Percentiles rank a stretch among this genome's conserved stretches.
Evolutionary conservation across 2,888 invertebrate species (phyloP).

Genomic region (Drosophila peninsularis): DNA sequence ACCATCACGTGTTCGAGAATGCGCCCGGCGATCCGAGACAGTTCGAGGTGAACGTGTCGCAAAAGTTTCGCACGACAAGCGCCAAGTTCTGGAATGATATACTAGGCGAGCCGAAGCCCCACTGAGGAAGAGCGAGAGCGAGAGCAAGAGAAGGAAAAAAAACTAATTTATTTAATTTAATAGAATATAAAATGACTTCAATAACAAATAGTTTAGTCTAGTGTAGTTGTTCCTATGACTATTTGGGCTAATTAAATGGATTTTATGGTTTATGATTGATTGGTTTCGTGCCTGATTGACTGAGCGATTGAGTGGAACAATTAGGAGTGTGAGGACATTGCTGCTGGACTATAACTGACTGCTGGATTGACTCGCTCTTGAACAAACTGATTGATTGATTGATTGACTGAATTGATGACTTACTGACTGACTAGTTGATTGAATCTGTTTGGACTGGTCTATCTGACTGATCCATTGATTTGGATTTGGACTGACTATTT

Average conservation of each 20-base stretch:
- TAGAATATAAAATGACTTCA: not conserved
- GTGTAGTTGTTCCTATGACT: too few relatives aligned
- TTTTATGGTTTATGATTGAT: not conserved
- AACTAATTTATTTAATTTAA: not conserved
- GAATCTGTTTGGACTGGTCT: not conserved
- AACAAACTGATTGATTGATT: not conserved
- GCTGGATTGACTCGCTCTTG: not conserved
- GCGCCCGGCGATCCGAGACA: slow-evolving; percentile 12
- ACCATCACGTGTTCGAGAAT: slow-evolving; percentile 80
- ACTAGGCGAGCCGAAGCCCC: slow-evolving; percentile 38
- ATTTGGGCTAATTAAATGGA: not conserved
- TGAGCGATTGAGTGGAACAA: too few relatives aligned
- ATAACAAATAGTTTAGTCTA: too few relatives aligned
- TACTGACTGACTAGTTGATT: not conserved
- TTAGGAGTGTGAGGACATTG: not conserved
- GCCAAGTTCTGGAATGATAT: slow-evolving; percentile 77
- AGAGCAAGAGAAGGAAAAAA: not conserved
- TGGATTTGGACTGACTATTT: too few relatives aligned
- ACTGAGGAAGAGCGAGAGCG: not conserved
- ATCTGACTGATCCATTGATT: too few relatives aligned
- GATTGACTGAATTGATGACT: not conserved
- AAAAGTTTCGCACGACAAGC: slow-evolving; percentile 64
- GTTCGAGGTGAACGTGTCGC: slow-evolving; percentile 60
- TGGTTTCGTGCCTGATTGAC: too few relatives aligned
- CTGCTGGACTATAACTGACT: not conserved